Conservation (phyloP, 1,140 invertebrate genomes). For the Octopus bimaculoides region DNA sequence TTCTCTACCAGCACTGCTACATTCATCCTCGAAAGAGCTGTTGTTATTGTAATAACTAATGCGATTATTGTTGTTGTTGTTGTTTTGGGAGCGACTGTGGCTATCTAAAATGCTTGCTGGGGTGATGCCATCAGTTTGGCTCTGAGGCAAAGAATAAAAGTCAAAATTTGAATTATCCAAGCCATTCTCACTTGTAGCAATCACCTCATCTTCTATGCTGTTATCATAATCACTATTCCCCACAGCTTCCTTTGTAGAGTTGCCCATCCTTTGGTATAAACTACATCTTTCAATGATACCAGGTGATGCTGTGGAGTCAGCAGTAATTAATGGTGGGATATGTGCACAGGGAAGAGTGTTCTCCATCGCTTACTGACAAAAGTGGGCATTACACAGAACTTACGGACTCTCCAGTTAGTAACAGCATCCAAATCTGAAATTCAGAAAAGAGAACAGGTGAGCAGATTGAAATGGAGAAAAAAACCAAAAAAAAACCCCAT, state of each 20-base stretch:
- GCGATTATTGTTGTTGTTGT: too few species aligned
- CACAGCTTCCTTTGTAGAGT: neutral
- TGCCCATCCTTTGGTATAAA: neutral
- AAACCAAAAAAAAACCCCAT: too few species aligned
- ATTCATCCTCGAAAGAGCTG: too few species aligned
- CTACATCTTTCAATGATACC: neutral
- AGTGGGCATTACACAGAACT: neutral
- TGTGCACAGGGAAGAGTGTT: neutral
- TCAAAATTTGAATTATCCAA: neutral
- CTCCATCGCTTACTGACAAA: conserved; percentile 1
- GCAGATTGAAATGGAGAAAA: too few species aligned
- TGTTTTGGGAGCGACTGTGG: too few species aligned
- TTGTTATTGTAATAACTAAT: too few species aligned
- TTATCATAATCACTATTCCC: neutral
- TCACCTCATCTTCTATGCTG: neutral
- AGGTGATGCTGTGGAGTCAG: neutral
- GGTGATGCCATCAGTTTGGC: too few species aligned
- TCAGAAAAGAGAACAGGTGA: too few species aligned
- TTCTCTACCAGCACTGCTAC: too few species aligned
- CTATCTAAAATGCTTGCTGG: too few species aligned
- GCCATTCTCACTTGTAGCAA: neutral
- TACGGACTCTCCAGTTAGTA: too few species aligned
- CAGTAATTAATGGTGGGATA: neutral
- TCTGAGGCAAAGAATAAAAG: neutral
- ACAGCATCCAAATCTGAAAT: too few species aligned